These are phyloP conservation scores for Drosophila persimilis DNA, from an alignment of 1,140 invertebrate genomes.

Conservation along the genomic window DNA sequence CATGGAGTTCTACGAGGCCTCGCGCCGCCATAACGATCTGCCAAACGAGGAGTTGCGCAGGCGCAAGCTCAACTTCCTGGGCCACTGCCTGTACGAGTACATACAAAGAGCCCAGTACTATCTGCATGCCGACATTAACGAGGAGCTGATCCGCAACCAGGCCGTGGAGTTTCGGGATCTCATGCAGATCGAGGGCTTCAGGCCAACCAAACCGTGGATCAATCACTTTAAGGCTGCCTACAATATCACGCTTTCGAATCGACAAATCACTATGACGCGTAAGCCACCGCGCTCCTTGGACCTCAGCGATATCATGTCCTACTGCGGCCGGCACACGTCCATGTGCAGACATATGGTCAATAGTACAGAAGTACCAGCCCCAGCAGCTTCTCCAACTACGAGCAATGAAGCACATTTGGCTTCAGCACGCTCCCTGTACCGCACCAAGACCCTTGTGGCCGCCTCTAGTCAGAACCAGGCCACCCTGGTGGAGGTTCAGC, in stretches of 20 bases:
- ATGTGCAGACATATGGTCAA: conserved; percentile 10
- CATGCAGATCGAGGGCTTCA: conserved; percentile 68
- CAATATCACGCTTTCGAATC: conserved; percentile 72
- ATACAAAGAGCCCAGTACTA: conserved; percentile 74
- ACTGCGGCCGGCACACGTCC: conserved; percentile 61
- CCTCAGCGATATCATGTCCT: conserved; percentile 74
- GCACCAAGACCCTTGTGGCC: conserved; percentile 53
- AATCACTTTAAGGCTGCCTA: conserved; percentile 77
- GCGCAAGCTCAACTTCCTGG: conserved; percentile 69
- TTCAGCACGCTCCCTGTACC: conserved; percentile 43
- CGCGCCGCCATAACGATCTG: conserved; percentile 28
- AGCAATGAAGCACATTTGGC: neutral
- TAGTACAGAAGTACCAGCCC: neutral
- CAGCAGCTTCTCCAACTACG: neutral
- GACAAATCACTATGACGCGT: conserved; percentile 65
- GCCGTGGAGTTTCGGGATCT: conserved; percentile 70
- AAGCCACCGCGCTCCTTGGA: conserved; percentile 67
- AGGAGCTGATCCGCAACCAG: conserved; percentile 69
- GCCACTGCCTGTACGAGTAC: conserved; percentile 74
- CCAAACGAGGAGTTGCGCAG: conserved; percentile 53
- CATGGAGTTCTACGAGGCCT: conserved; percentile 68
- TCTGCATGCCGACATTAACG: conserved; percentile 60
- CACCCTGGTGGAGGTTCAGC: conserved; percentile 51
- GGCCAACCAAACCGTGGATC: conserved; percentile 73
- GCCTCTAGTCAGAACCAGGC: conserved; percentile 61